A percentile compares a stretch with the other conserved stretches of the same genome.
Conservation (phyloP, 2,113 vertebrate genomes). For the Perognathus longimembris region DNA sequence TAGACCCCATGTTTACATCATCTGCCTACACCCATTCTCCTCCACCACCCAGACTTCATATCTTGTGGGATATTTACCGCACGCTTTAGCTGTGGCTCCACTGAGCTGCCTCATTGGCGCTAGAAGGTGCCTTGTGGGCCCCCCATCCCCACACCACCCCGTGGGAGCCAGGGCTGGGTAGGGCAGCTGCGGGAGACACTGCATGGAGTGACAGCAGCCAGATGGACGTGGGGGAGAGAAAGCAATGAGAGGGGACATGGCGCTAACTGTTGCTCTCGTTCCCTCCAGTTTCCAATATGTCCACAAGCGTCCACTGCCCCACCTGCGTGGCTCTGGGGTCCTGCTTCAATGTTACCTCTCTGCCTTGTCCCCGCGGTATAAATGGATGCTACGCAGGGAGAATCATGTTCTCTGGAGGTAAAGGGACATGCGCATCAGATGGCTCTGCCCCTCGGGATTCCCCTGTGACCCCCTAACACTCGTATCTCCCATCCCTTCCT, state of each 20-base stretch:
- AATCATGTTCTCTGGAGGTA: constrained; percentile 68
- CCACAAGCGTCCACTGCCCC: constrained; percentile 31
- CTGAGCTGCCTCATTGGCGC: not conserved
- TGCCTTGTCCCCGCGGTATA: constrained; percentile 46
- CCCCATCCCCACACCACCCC: not conserved
- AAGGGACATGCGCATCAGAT: constrained; percentile 20
- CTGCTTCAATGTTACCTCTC: constrained; percentile 52
- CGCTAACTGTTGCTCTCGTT: not conserved
- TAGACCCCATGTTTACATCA: not conserved
- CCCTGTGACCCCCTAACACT: not conserved
- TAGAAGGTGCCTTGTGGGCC: not conserved
- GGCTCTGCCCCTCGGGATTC: not conserved
- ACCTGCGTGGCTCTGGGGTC: constrained; percentile 70
- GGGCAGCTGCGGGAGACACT: not conserved
- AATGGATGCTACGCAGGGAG: constrained; percentile 68
- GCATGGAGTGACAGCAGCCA: not conserved
- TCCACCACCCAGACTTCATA: not conserved
- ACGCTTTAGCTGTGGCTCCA: too few species aligned
- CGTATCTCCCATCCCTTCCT: not conserved
- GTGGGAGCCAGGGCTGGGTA: not conserved
- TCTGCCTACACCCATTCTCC: not conserved
- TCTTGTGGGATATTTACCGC: not conserved
- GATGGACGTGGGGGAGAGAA: not conserved
- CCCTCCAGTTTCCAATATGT: not conserved
- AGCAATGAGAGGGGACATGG: not conserved